Base-by-base conservation (phyloP, 2,113 vertebrate species). In the Rhea americana region DNA sequence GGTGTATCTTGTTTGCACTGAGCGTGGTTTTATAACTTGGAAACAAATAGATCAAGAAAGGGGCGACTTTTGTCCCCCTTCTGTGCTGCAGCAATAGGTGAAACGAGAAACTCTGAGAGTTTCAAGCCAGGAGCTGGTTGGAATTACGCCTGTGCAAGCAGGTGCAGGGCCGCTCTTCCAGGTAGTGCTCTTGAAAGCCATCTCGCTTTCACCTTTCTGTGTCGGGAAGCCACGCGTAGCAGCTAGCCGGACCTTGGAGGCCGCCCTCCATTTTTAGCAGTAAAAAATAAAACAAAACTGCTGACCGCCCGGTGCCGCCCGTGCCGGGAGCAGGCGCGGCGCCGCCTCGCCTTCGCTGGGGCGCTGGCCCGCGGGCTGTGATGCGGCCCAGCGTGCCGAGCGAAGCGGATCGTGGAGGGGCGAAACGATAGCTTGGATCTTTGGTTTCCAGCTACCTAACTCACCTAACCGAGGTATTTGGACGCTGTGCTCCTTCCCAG, bases 401-500 rank as follows among this genome's bases (percentile, higher is more conserved):
- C 43, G 63, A 47, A 47, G 45, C 45, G 18, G 45, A 18, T 47
- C 16, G 7, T 18, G 17, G 17, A 18, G 17, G 45, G 45, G 45
- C 18, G 45, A 47, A 47, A 47, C 17, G 45, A 47, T 18, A 47
- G 45, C 45, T 47, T 18, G 18, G 45, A 47, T 47, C 48, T 15
- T 58, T 20, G 17, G 24, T 62, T 17, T 20, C 28, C 22, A 32
- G 2, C 10, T 18, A 6, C 51, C 5, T 3, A 11, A 35, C 21
- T 24, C 22, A 8, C 5, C 35, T 35, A 35, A 35, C 35, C 35
- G 35, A 37, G 87, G 13, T 12, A 3, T 61, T 65, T 28, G 53
- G 47, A 25, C 18, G 0, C 50, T 12, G 10, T 1, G 0, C 41
- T 65, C 62, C 53, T 30, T 35, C 68, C 0, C 0, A 65, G 53